A percentile compares a stretch with the other conserved stretches of the same genome.
These are phyloP conservation scores for Pterocles gutturalis DNA, from an alignment of 2,113 vertebrate genomes.

Conservation along the genomic window DNA sequence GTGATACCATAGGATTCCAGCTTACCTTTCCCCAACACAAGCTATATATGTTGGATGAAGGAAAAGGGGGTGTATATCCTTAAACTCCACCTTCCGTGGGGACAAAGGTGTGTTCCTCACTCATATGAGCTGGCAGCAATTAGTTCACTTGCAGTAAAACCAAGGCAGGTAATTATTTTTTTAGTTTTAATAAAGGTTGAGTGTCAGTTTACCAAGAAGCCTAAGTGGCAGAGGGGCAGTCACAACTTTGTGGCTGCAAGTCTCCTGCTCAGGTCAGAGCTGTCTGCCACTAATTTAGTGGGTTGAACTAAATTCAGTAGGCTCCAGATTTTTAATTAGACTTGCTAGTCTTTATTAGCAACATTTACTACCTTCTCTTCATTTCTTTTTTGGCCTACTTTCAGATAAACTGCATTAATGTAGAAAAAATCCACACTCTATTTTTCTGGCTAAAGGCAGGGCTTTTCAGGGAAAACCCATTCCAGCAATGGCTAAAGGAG, in stretches of 20 bases:
- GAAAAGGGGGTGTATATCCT: not conserved
- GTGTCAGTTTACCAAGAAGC: not conserved
- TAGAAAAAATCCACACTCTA: too few relatives aligned
- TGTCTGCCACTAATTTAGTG: not conserved
- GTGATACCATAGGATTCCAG: not conserved
- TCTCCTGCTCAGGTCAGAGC: not conserved
- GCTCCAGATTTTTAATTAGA: not conserved
- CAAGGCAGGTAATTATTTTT: not conserved
- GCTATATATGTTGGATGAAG: not conserved
- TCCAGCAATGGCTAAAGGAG: not conserved
- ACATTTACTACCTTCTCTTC: not conserved
- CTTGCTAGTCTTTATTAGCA: not conserved
- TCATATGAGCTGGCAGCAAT: not conserved
- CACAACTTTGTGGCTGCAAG: not conserved
- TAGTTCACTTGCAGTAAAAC: not conserved
- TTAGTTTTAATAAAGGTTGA: not conserved
- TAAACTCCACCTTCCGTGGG: not conserved
- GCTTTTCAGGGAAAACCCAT: not conserved
- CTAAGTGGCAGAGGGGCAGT: not conserved
- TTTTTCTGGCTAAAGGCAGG: not conserved
- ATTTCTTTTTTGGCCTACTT: not conserved
- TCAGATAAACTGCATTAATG: not conserved
- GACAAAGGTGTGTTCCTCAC: not conserved
- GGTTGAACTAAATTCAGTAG: not conserved
- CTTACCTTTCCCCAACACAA: not conserved